A percentile compares a stretch with the other conserved stretches of the same genome.
phyloP scores from a whole-genome alignment of 1,140 invertebrate species.

The Lordiphosa mommai region DNA sequence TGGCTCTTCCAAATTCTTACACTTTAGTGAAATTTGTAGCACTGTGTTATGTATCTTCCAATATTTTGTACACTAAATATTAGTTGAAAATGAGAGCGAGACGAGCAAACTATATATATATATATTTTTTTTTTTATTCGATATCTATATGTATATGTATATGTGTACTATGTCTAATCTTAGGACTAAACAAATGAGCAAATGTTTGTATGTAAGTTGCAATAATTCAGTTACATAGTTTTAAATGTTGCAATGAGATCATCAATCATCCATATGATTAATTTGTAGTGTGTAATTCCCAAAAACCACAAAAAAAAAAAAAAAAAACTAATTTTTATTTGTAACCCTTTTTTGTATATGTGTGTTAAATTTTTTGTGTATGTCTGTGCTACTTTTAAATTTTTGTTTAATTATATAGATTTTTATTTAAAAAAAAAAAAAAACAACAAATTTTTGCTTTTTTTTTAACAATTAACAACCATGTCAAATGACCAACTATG shows the following conservation, averaged over 20 bases:
- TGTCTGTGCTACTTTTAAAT: slow-evolving; percentile 65
- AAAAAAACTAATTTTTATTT: slow-evolving; percentile 7
- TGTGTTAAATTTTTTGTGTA: slow-evolving; percentile 55
- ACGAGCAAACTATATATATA: slow-evolving; percentile 45
- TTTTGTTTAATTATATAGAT: slow-evolving; percentile 64
- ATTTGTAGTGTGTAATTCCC: slow-evolving; percentile 39
- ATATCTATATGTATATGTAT: slow-evolving; percentile 27
- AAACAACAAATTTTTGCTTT: slow-evolving; percentile 14
- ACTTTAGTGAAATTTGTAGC: too few species aligned
- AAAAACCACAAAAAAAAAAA: too few species aligned
- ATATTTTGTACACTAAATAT: slow-evolving; percentile 73
- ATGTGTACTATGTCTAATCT: slow-evolving; percentile 48
- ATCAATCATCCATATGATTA: background rate
- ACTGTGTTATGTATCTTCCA: slow-evolving; percentile 49
- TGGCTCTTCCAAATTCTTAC: too few species aligned
- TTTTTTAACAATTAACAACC: slow-evolving; percentile 16
- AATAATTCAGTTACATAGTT: slow-evolving; percentile 75
- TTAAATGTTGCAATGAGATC: slow-evolving; percentile 29
- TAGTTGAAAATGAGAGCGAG: slow-evolving; percentile 52
- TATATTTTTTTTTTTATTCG: slow-evolving; percentile 51
- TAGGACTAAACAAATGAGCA: slow-evolving; percentile 34
- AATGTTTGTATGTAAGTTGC: slow-evolving; percentile 42
- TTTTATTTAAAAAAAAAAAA: slow-evolving; percentile 54
- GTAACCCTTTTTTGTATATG: slow-evolving; percentile 41
- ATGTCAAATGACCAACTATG: slow-evolving; percentile 49